Conservation (phyloP, 2,113 vertebrate species). For the Scatophagus argus region DNA sequence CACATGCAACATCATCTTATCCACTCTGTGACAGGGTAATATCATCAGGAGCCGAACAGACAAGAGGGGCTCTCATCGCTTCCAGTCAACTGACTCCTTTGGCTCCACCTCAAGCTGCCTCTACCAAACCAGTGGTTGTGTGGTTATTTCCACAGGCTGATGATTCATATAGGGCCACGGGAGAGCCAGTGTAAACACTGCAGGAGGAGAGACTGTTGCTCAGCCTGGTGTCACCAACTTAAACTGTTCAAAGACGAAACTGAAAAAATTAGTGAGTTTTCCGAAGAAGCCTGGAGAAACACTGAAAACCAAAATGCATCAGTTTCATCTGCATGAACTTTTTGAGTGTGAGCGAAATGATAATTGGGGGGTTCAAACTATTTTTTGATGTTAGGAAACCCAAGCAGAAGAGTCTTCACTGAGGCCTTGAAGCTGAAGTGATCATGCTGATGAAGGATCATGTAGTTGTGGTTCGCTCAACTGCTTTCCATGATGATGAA, state of each 20-base stretch:
- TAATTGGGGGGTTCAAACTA: conserved; percentile 35
- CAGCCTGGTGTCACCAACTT: conserved; percentile 26
- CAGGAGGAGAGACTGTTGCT: conserved; percentile 1
- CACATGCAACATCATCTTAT: conserved; percentile 1
- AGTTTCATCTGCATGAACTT: conserved; percentile 19
- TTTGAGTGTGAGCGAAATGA: conserved; percentile 43
- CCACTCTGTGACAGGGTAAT: conserved; percentile 6
- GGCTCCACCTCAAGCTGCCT: conserved; percentile 8
- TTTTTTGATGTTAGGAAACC: conserved; percentile 42
- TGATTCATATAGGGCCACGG: conserved; percentile 48
- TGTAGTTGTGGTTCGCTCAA: conserved; percentile 36
- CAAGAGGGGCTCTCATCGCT: neutral
- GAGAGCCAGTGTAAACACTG: conserved; percentile 34
- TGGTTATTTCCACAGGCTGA: conserved; percentile 25
- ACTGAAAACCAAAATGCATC: conserved; percentile 19
- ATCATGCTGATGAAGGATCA: conserved; percentile 20
- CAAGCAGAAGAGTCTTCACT: conserved; percentile 24
- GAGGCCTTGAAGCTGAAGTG: conserved; percentile 4
- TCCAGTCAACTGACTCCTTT: conserved; percentile 19
- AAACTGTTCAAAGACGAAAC: conserved; percentile 24
- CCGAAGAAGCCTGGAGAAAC: conserved; percentile 19
- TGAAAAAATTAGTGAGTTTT: conserved; percentile 21
- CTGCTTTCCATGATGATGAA: conserved; percentile 54
- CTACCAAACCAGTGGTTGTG: conserved; percentile 39
- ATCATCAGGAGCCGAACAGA: conserved; percentile 17